Percentiles rank a stretch among this genome's conserved stretches.
phyloP scores from a whole-genome alignment of 2,113 vertebrate species.

The Cyprinodon tularosa region DNA sequence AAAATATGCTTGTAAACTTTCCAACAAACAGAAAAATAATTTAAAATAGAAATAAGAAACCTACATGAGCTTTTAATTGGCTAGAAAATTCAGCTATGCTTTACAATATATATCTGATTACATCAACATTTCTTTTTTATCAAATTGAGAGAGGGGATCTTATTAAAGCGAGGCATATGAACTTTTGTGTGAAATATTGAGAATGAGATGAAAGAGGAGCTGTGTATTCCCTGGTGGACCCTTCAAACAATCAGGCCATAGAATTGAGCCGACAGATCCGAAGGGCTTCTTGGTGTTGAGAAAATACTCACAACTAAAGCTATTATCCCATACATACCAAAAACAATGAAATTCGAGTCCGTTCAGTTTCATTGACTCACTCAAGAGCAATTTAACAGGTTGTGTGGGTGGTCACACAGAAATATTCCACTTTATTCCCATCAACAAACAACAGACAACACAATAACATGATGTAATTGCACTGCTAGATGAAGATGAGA shows the following conservation, averaged over 20 bases:
- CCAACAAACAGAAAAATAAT: constrained; percentile 58
- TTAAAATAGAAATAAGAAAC: constrained; percentile 54
- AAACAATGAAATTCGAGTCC: constrained; percentile 54
- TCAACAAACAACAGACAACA: constrained; percentile 52
- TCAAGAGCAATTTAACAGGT: constrained; percentile 53
- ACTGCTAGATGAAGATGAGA: constrained; percentile 35
- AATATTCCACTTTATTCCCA: constrained; percentile 43
- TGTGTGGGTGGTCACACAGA: constrained; percentile 31
- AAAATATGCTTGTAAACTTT: constrained; percentile 37
- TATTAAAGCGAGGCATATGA: constrained; percentile 57
- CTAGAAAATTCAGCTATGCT: constrained; percentile 54
- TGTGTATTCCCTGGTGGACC: constrained; percentile 41
- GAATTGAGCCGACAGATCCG: constrained; percentile 39
- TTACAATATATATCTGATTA: constrained; percentile 72
- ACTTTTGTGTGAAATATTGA: constrained; percentile 60
- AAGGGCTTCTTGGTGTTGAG: constrained; percentile 38
- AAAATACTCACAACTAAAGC: constrained; percentile 56
- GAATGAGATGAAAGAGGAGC: constrained; percentile 59
- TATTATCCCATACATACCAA: constrained; percentile 53
- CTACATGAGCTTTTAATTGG: constrained; percentile 67
- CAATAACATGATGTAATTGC: constrained; percentile 50
- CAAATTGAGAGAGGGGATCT: constrained; percentile 47
- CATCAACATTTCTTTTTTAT: constrained; percentile 43
- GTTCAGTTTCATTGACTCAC: constrained; percentile 56
- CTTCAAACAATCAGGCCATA: constrained; percentile 42